phyloP scores from a whole-genome alignment of 2,888 invertebrate species.

The Brachyptera risi region DNA sequence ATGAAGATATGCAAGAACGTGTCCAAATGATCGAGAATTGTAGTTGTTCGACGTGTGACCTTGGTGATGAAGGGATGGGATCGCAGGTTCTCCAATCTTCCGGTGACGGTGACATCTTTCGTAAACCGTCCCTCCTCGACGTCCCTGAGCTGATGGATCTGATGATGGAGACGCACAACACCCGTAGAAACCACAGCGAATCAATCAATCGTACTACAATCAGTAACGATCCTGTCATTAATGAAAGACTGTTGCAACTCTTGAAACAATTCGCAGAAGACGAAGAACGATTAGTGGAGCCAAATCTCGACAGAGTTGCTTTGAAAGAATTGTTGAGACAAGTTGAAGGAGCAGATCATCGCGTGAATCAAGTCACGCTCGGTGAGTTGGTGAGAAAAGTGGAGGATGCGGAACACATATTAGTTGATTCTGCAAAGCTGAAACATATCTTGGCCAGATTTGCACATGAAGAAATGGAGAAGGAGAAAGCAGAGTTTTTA shows the following conservation, averaged over 20 bases:
- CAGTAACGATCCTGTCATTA: conserved; percentile 23
- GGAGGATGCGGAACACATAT: conserved; percentile 34
- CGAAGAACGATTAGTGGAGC: background rate
- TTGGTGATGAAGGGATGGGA: conserved; percentile 4
- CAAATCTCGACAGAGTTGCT: conserved; percentile 20
- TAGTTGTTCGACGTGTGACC: conserved; percentile 58
- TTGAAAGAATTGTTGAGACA: conserved; percentile 23
- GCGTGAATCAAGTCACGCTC: conserved; percentile 25
- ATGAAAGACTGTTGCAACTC: conserved; percentile 21
- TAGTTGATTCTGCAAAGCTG: conserved; percentile 34
- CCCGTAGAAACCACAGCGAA: background rate
- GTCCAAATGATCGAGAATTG: conserved; percentile 65
- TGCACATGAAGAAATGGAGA: conserved; percentile 25
- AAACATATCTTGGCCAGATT: conserved; percentile 30
- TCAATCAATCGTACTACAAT: background rate
- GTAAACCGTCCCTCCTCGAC: conserved; percentile 21
- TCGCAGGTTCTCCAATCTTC: conserved; percentile 12
- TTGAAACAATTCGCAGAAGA: conserved; percentile 21
- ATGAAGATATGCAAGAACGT: conserved; percentile 51
- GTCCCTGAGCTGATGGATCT: conserved; percentile 33
- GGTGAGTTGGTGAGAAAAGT: conserved; percentile 26
- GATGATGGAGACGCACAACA: conserved; percentile 29
- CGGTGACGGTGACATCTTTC: conserved; percentile 25
- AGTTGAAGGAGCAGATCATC: conserved; percentile 29
- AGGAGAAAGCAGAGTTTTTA: background rate